Conservation (phyloP, 2,113 vertebrate genomes). For the Tichodroma muraria region DNA sequence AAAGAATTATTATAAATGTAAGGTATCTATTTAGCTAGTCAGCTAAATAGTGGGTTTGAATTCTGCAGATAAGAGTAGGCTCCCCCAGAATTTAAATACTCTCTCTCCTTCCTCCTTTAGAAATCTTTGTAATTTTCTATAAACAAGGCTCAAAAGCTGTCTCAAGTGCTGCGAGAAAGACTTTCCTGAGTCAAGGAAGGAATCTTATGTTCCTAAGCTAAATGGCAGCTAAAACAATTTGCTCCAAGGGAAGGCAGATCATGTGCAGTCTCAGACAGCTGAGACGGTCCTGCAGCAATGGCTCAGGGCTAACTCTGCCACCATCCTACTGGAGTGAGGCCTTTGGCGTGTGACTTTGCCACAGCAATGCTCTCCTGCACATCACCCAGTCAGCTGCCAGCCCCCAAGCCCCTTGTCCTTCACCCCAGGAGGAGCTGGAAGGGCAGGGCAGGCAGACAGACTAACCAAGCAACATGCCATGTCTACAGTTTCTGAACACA, state of each 20-base stretch:
- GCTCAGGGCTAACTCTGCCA: not conserved
- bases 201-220: not conserved
- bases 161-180: not conserved
- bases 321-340: not conserved
- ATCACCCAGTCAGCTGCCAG: not conserved
- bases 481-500: not conserved
- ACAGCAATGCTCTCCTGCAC: not conserved
- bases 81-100: not conserved
- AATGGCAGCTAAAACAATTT: not conserved
- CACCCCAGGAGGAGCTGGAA: not conserved
- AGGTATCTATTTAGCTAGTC: constrained; percentile 45
- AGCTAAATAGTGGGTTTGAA: constrained; percentile 26
- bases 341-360: not conserved
- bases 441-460: not conserved
- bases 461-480: not conserved
- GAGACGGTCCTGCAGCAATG: not conserved
- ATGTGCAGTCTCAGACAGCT: not conserved
- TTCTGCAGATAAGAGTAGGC: not conserved
- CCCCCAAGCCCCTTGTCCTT: not conserved
- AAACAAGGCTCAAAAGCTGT: not conserved
- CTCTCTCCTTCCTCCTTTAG: not conserved
- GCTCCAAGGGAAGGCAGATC: not conserved
- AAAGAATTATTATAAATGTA: constrained; percentile 34
- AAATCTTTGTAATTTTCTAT: not conserved
- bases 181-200: not conserved